phyloP scores from a whole-genome alignment of 1,140 invertebrate genomes.

The Drosophila rhopaloa region DNA sequence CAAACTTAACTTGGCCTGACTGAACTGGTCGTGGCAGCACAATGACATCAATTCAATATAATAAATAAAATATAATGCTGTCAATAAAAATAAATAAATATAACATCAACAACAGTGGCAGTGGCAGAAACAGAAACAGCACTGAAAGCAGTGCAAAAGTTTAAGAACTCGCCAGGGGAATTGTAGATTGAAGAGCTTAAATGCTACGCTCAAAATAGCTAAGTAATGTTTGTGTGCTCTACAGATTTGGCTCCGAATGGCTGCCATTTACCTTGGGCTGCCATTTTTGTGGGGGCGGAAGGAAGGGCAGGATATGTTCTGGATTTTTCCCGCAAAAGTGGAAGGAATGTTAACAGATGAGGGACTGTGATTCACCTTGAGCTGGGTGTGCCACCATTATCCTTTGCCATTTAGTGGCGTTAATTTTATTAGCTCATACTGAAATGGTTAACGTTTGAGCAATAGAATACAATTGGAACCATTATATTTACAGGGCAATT shows the following conservation, averaged over 20 bases:
- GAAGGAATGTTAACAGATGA: constrained; percentile 23
- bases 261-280: constrained; percentile 21
- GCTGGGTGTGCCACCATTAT: constrained; percentile 22
- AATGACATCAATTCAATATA: constrained; percentile 83
- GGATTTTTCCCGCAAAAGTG: constrained; percentile 25
- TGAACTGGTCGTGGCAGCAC: constrained; percentile 71
- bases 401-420: constrained; percentile 23
- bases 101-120: constrained; percentile 39
- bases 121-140: constrained; percentile 23
- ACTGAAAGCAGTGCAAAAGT: constrained; percentile 52
- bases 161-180: constrained; percentile 52
- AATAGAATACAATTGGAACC: constrained; percentile 1
- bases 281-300: constrained; percentile 5
- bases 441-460: constrained; percentile 8
- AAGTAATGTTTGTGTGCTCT: constrained; percentile 74
- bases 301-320: constrained; percentile 1
- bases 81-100: constrained; percentile 84
- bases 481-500: background rate
- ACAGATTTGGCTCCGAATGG: constrained; percentile 60
- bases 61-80: constrained; percentile 84
- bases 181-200: constrained; percentile 72
- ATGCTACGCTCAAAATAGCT: constrained; percentile 74
- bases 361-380: constrained; percentile 40
- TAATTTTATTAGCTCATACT: constrained; percentile 7
- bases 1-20: constrained; percentile 6